These are phyloP conservation scores for Plusia festucae DNA, from an alignment of 2,888 invertebrate genomes.

Conservation along the genomic window DNA sequence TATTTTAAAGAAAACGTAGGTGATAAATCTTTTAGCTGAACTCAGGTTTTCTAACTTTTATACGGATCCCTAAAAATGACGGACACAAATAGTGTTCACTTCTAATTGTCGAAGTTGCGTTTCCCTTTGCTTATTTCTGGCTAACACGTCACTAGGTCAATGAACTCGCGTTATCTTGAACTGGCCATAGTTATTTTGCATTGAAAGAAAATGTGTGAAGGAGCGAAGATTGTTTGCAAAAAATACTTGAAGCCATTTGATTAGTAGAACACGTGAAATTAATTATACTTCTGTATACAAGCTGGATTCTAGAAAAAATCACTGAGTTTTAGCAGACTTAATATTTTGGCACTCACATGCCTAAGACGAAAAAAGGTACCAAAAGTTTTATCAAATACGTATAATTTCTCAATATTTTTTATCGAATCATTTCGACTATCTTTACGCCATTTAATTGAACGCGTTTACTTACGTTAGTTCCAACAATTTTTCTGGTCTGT, in stretches of 20 bases:
- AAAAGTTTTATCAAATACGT: too few relatives aligned
- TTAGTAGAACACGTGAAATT: neutral
- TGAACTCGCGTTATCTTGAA: constrained; percentile 52
- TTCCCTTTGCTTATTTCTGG: constrained; percentile 52
- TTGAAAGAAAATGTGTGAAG: neutral
- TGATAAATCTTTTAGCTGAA: too few relatives aligned
- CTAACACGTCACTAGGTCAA: constrained; percentile 49
- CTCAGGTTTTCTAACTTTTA: neutral
- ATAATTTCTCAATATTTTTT: neutral
- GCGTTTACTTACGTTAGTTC: neutral
- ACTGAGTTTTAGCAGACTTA: too few relatives aligned
- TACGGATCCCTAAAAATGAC: constrained; percentile 32
- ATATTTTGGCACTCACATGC: too few relatives aligned
- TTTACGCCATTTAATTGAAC: neutral
- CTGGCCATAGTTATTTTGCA: constrained; percentile 4
- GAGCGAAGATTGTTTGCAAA: constrained; percentile 1
- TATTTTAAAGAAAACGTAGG: too few relatives aligned
- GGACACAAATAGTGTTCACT: constrained; percentile 55
- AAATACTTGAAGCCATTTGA: neutral
- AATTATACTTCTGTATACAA: neutral
- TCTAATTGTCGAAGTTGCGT: constrained; percentile 54
- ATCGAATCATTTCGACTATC: neutral
- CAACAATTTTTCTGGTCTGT: neutral
- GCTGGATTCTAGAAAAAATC: too few relatives aligned
- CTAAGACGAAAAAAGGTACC: too few relatives aligned